Conservation (phyloP, 2,797 vertebrate genomes). For the Pteronotus mesoamericanus region DNA sequence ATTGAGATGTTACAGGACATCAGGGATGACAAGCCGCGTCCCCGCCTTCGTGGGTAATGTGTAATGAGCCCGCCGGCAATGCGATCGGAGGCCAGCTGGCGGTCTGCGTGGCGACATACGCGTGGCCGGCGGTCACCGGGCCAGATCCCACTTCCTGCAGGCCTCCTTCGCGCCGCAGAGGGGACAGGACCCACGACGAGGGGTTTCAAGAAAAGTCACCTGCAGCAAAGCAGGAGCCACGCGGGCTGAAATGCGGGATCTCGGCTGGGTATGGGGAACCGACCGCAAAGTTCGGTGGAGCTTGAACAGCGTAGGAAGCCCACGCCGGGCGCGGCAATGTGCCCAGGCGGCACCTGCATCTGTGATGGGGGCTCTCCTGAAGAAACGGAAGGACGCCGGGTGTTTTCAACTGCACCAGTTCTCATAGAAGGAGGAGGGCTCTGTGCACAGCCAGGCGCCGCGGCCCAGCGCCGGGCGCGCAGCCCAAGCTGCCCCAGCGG, state of each 20-base stretch:
- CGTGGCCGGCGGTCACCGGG: accelerated
- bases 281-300: accelerated
- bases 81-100: not conserved
- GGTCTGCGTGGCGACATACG: accelerated
- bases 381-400: not conserved
- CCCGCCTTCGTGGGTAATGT: not conserved
- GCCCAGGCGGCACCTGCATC: accelerated
- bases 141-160: accelerated
- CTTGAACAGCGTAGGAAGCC: accelerated
- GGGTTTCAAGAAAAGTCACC: not conserved
- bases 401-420: accelerated
- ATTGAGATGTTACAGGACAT: conserved; percentile 20
- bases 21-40: not conserved
- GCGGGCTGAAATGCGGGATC: not conserved
- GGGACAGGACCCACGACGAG: accelerated
- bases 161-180: accelerated
- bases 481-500: accelerated
- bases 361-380: accelerated
- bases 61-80: not conserved
- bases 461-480: accelerated
- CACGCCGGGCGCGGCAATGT: accelerated
- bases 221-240: not conserved
- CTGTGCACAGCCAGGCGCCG: accelerated
- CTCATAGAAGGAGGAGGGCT: accelerated
- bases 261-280: not conserved